Base-by-base conservation (phyloP, 2,113 vertebrate genomes). In the Rhinoptilus africanus region DNA sequence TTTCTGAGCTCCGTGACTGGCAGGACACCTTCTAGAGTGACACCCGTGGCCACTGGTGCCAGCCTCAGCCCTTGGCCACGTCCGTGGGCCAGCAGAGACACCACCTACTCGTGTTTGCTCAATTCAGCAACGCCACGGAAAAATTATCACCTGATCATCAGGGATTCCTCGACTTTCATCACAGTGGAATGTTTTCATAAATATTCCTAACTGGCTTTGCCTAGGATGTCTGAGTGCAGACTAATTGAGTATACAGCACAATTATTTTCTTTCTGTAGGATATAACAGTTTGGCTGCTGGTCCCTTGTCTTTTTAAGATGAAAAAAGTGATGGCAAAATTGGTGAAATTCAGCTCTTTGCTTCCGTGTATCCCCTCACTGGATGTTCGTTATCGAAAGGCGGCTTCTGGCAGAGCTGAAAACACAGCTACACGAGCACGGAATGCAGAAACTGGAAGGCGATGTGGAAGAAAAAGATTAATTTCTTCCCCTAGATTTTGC, bases 401-500 rank as follows among this genome's bases (percentile, higher is more conserved):
- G 1, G 78, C 59, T 88, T 72, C 89, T 75, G 66, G 26, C 92
- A 95, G 85, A 85, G 74, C 73, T 80, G 63, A n/a, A 91, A 91
- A 79, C 84, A 75, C 68, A 80, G 73, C 57, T 71, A 72, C 53
- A 34, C 56, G 45, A 87, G 47, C 72, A 72, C 41, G 39, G 87
- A 92, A 82, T 39, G 67, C 54, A 88, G 47, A 48, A 93, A 92
- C 80, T 88, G 91, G 41, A 83, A 87, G 83, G 43, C 1, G 54
- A 85, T 24, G 67, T 71, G 50, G 71, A 71, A 83, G 89, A 59
- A 82, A 64, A 88, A 63, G 56, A 89, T 87, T 60, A 71, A 95
- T 91, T 85, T 77, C 89, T 89, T 88, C 96, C 95, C 79, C 81
- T 59, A 66, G 88, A 92, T 86, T 97, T 85, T 93, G 83, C 74